Evolutionary conservation across 2,113 vertebrate species (phyloP).

Genomic region (Alligator mississippiensis): DNA sequence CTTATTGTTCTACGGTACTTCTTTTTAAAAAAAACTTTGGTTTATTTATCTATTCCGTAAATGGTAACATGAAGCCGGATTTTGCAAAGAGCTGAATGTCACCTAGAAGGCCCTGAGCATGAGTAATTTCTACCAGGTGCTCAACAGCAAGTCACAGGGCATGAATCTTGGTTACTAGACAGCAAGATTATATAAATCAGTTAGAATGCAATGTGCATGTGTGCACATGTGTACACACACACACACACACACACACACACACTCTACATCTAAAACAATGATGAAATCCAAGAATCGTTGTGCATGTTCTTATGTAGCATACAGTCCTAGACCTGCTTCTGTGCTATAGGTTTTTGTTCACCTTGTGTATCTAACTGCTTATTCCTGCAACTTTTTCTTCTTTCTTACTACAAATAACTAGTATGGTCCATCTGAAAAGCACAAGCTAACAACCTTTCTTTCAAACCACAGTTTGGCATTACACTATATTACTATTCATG

Average conservation of each 20-base stretch:
- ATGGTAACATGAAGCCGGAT: not conserved
- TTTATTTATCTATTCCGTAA: not conserved
- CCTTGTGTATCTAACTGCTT: not conserved
- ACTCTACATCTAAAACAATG: fast-evolving
- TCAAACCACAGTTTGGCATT: not conserved
- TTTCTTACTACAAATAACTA: not conserved
- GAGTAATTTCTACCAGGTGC: not conserved
- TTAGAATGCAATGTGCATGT: fast-evolving
- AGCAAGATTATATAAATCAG: not conserved
- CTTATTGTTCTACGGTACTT: not conserved
- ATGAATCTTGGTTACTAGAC: not conserved
- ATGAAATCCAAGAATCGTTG: not conserved
- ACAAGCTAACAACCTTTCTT: not conserved
- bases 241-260: not conserved
- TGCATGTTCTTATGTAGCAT: not conserved
- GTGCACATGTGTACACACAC: too few relatives aligned
- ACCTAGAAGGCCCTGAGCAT: not conserved
- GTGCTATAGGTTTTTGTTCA: not conserved
- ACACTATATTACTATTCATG: not conserved
- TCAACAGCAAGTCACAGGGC: not conserved
- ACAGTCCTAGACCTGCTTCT: not conserved
- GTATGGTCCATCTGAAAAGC: not conserved
- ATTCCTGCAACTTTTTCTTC: not conserved
- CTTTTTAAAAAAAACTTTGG: not conserved
- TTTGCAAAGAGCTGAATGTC: not conserved